Evolutionary conservation across 2,113 vertebrate genomes (phyloP).

Genomic region (Eretmochelys imbricata): DNA sequence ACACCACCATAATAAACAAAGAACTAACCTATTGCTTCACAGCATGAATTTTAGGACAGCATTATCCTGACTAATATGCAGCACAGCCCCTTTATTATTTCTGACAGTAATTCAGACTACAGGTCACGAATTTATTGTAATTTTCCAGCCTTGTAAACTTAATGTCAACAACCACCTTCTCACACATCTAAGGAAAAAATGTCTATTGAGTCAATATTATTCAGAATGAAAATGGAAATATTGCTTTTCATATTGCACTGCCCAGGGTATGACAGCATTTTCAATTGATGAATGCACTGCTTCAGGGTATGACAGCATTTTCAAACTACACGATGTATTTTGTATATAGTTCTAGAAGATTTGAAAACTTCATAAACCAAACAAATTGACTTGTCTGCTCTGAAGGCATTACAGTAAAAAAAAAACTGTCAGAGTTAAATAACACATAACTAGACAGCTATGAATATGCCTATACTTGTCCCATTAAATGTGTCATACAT

Average conservation of each 20-base stretch:
- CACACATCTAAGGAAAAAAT: background rate
- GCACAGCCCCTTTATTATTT: background rate
- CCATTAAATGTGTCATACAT: background rate
- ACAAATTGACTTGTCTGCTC: background rate
- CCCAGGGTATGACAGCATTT: background rate
- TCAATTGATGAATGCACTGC: too few relatives aligned
- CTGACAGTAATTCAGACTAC: background rate
- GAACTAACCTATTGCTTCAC: background rate
- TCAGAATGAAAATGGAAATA: background rate
- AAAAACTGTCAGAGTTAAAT: rapidly evolving
- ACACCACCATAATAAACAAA: background rate
- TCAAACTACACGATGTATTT: background rate
- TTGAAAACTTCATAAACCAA: background rate
- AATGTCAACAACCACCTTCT: background rate
- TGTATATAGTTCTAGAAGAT: background rate
- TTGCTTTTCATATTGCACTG: background rate
- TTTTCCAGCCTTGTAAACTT: background rate
- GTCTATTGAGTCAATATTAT: background rate
- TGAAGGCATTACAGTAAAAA: background rate
- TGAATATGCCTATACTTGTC: background rate
- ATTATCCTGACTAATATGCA: background rate
- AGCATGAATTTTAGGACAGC: background rate
- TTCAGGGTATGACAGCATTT: background rate
- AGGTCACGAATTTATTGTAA: background rate
- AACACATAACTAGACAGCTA: background rate